Base-by-base conservation (phyloP, 35 echinoderm and acorn worm species). In the Patiria miniata region DNA sequence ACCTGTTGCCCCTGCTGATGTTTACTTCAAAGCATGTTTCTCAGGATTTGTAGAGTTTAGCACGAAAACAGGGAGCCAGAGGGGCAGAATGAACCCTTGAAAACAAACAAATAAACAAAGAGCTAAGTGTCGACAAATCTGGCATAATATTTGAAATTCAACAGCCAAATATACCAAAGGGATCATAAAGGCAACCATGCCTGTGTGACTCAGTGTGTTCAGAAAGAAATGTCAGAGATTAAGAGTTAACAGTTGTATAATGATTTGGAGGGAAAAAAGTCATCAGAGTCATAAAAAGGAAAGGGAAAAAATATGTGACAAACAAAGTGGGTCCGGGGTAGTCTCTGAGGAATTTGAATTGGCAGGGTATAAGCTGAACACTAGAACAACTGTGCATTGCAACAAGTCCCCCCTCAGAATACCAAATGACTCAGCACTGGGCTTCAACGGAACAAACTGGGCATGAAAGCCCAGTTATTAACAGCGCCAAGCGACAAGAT, bases 31-130 rank as follows among this genome's bases (percentile, higher is more conserved):
- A 30, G 42, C 65, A 73, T 26, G 26, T 30, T 34, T 73, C 65
- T 34, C 12, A 12, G 23, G 65, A 73, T 73, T 26, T 73, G 65
- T 73, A 22, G 34, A 73, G 34, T 73, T 26, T 22, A 30, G 34
- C 23, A 23, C 29, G 34, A 26, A 73, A 73, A 73, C 34, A 30
- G 4, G 29, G 26, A 73, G 23, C 65, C 65, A 7, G 65, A 73
- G 65, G 65, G 65, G 65, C 26, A 15, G n/a, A 73, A 22, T 32
- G 65, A 69, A 36, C 65, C 65, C 19, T 5, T 9, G 0, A 73
- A 73, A 73, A 73, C 26, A 22, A 73, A 73, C 65, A 73, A 73
- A 73, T 23, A 73, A 73, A 73, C 65, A 73, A 73, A 32, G 65
- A 73, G 19, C 26, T 22, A 23, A 73, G 42, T 47, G 12, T 12